Evolutionary conservation across 2,113 vertebrate genomes (phyloP), one percentile per base, ranked within the genome.

Genomic region (Puffinus mauretanicus): DNA sequence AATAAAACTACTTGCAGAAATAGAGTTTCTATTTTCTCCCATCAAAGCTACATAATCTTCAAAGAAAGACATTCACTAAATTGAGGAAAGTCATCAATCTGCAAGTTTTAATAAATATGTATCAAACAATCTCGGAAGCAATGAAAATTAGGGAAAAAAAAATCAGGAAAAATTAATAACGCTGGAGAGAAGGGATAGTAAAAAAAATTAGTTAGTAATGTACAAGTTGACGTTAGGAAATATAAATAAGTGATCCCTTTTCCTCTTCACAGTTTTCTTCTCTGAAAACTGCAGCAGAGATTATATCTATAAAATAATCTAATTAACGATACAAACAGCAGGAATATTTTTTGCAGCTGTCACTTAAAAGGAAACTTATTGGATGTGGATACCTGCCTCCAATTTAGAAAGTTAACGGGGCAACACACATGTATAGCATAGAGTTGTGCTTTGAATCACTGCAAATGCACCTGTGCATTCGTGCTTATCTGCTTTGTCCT

Each of bases 1-100:
- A 82, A 93, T 82, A 96, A 92, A 91, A 40, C 70, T 97, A 81
- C 82, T 88, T 93, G 82, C 60, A 85, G 78, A 93, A 95, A 94
- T 25, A 69, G 15, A 29, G 22, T 44, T 94, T 61, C 44, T 88
- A 51, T 90, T 96, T 94, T 96, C 76, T 95, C 51, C 67, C 42
- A 88, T 55, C 49, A 86, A 81, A 96, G 85, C 52, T 73, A 88
- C 15, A 76, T 86, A 66, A 82, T 85, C 88, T 93, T 96, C 60
- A 96, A 96, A 94, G 49, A 92, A 51, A 92, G 65, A 79, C 46
- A 88, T 94, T 96, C 49, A 83, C 64, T 83, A 84, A 72, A 90
- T 42, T 57, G 15, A 90, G 17, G 62, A 97, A 95, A n/a, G 49
- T 89, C 81, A 96, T 92, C 52, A 91, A 55, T 65, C 52, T 82